phyloP scores from a whole-genome alignment of 2,113 vertebrate species.

The Chionis minor region DNA sequence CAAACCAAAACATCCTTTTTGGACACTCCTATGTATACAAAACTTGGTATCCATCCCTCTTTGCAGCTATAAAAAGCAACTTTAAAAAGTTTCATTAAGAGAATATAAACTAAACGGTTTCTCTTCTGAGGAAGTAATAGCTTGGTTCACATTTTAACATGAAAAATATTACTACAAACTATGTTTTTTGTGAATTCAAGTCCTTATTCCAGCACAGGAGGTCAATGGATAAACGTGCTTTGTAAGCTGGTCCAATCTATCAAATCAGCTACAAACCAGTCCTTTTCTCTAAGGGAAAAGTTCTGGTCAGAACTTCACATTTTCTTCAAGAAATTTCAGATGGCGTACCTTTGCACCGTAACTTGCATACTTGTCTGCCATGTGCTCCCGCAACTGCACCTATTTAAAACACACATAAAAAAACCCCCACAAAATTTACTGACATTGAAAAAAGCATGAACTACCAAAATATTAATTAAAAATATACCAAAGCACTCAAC shows the following conservation, averaged over 20 bases:
- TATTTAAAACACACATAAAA: constrained; percentile 60
- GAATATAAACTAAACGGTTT: background rate
- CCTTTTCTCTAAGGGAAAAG: background rate
- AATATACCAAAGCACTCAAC: background rate
- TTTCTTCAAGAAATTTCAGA: constrained; percentile 94
- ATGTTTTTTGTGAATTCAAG: background rate
- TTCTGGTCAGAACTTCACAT: constrained; percentile 76
- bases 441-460: background rate
- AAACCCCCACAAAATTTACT: background rate
- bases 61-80: background rate
- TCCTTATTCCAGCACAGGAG: background rate
- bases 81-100: background rate
- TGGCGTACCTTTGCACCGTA: constrained; percentile 91
- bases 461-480: background rate
- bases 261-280: background rate
- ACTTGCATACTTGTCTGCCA: constrained; percentile 87
- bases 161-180: constrained; percentile 1
- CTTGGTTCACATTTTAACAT: constrained; percentile 26
- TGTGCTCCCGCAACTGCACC: constrained; percentile 81
- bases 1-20: background rate
- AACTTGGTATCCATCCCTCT: background rate
- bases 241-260: background rate
- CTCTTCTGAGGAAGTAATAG: background rate
- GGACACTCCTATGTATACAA: background rate
- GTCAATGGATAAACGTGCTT: background rate